Base-by-base conservation (phyloP, 2,113 vertebrate species). In the Rhegmatorhina hoffmannsi region DNA sequence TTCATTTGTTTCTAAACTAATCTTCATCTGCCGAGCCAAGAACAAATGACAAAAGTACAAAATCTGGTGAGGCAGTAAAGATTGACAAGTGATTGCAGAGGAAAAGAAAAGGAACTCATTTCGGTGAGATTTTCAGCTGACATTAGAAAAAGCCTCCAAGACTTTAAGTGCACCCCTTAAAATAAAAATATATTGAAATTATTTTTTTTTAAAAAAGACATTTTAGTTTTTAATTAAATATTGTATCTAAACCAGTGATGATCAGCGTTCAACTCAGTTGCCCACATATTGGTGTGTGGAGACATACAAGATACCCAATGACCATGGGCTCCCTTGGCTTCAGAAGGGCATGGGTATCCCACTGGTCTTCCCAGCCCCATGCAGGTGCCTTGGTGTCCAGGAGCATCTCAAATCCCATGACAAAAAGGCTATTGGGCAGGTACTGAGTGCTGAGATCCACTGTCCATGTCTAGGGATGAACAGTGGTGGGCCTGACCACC, bases 21-120 rank as follows among this genome's bases (percentile, higher is more conserved):
- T 96, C 85, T 91, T 90, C 73, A 68, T 92, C 79, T 93, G 60
- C 79, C 88, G 79, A 93, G 82, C 75, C 88, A 93, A 95, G 83
- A 95, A 94, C 55, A 96, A 93, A 89, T 90, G 52, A 90, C 72
- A 90, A 33, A 88, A 78, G 26, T 52, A 68, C 60, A 84, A 90
- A 96, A 78, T 84, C 79, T 95, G 85, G 56, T 79, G 75, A 88
- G 52, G 47, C 89, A 84, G 44, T 59, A 44, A 50, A 81, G 60
- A 83, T 28, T 0, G 0, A 24, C 84, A 77, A 88, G 26, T 84
- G 72, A n/a, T 59, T 90, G 40, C 36, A 84, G 87, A 23, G 55
- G 56, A 81, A 16, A 81, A 64, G 76, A 52, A 64, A 52, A 93
- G 29, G 24, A 79, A 75, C 56, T 28, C 36, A 5, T 55, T 88